Evolutionary conservation across 2,888 invertebrate genomes (phyloP), one percentile per base, ranked within the genome.

Genomic region (Ornithoptera alexandrae): DNA sequence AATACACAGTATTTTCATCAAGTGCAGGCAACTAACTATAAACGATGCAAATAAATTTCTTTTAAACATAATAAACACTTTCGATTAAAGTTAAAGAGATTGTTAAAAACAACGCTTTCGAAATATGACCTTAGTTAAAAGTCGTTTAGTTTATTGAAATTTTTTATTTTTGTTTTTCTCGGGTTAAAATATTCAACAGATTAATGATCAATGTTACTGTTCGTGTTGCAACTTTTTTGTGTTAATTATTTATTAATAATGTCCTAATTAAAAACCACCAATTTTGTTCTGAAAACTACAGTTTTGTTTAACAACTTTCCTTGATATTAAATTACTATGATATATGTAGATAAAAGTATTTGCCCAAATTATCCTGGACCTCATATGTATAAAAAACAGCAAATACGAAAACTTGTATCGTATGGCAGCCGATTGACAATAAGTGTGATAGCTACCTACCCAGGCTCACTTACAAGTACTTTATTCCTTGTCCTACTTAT

Each of bases 101-200:
- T 63, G 68, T 68, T 62, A 36, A 56, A 62, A 17, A 46, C 42
- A 30, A 57, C 60, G 42, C 53, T 61, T 69, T 69, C 65, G 46
- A 56, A 69, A 65, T 56, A 60, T 36, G 65, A 69, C 61, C 65
- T 65, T 56, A 42, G 39, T 57, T 65, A 65, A 57, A 61, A 60
- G 60, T 65, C 39, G 56, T 50, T 24, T 56, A 39, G 24, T 63
- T 64, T 68, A 39, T 63, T 63, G 39, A 50, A 68, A 64, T 68
- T 4, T 36, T 30, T n/a, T 57, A 3, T 50, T 36, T 62, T 67
- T 18, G 36, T 62, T 62, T 62, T 67, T 53, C n/a, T 61, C 50
- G 12, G 22, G 57, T 56, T 61, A 18, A 61, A 67, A 67, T 53
- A 53, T 67, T 67, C 67, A 61, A 61, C 24, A 63, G 63, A 63